Conservation (phyloP, 2,888 invertebrate species). For the Spodoptera picta region DNA sequence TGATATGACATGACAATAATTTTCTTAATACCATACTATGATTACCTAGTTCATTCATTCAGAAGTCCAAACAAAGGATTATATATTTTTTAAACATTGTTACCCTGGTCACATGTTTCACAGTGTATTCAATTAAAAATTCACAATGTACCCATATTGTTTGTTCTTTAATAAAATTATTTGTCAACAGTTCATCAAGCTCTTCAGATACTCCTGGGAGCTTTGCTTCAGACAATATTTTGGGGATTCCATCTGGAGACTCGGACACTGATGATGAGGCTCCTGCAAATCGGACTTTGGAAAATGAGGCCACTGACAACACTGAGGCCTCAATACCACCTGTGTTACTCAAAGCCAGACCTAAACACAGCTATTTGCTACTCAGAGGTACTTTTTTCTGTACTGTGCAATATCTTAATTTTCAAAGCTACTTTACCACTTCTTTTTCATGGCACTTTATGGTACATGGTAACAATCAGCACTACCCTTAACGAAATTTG, state of each 20-base stretch:
- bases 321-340: slow-evolving; percentile 73
- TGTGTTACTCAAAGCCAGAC: slow-evolving; percentile 89
- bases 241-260: slow-evolving; percentile 64
- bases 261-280: slow-evolving; percentile 73
- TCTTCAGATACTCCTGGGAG: slow-evolving; percentile 61
- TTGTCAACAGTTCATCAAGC: slow-evolving; percentile 55
- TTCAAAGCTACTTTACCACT: neutral
- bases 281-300: slow-evolving; percentile 26
- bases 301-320: slow-evolving; percentile 62
- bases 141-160: too few relatives aligned
- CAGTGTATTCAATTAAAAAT: too few relatives aligned
- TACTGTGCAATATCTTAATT: neutral
- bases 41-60: too few relatives aligned
- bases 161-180: neutral
- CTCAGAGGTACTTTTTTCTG: slow-evolving; percentile 75
- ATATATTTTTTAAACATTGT: too few relatives aligned
- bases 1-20: too few relatives aligned
- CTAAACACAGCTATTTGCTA: slow-evolving; percentile 91
- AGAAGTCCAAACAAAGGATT: too few relatives aligned
- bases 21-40: too few relatives aligned
- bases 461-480: too few relatives aligned
- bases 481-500: too few relatives aligned
- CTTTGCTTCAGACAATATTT: slow-evolving; percentile 62
- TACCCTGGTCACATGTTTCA: too few relatives aligned
- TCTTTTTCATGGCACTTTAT: too few relatives aligned